Evolutionary conservation across 1,140 invertebrate genomes (phyloP).

Genomic region (Aphis craccivora): DNA sequence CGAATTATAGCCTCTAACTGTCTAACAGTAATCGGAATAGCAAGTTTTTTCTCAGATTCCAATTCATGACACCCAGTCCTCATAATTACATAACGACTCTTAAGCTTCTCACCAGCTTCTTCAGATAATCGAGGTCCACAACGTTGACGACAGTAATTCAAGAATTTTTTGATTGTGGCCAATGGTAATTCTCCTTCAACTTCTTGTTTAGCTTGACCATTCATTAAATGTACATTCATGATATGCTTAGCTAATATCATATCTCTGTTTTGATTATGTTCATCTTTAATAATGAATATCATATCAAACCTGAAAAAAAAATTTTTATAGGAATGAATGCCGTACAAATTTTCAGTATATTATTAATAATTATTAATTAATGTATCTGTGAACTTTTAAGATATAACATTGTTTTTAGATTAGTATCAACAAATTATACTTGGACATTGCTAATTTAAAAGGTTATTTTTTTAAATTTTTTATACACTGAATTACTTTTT

Average conservation of each 20-base stretch:
- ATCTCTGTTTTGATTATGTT: constrained; percentile 89
- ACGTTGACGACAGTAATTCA: constrained; percentile 82
- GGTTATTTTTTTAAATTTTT: too few species aligned
- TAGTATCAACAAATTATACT: too few species aligned
- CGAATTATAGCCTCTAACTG: constrained; percentile 97
- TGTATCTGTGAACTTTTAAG: too few species aligned
- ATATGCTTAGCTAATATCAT: constrained; percentile 96
- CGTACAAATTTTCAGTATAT: too few species aligned
- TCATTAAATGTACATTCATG: constrained; percentile 94
- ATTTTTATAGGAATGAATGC: background rate
- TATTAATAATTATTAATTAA: too few species aligned
- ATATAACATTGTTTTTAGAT: too few species aligned
- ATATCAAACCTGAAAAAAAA: constrained; percentile 86
- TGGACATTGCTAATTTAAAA: too few species aligned
- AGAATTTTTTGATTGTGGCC: constrained; percentile 90
- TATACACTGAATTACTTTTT: too few species aligned
- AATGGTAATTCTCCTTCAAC: constrained; percentile 83
- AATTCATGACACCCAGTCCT: constrained; percentile 80
- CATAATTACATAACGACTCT: constrained; percentile 96
- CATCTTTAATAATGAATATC: constrained; percentile 99
- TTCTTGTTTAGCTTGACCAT: constrained; percentile 73
- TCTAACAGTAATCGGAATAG: constrained; percentile 95
- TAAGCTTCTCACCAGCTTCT: constrained; percentile 90
- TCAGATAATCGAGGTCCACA: constrained; percentile 91
- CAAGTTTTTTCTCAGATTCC: constrained; percentile 76